Base-by-base conservation (phyloP, 2,113 vertebrate genomes). In the Donacobius atricapilla region DNA sequence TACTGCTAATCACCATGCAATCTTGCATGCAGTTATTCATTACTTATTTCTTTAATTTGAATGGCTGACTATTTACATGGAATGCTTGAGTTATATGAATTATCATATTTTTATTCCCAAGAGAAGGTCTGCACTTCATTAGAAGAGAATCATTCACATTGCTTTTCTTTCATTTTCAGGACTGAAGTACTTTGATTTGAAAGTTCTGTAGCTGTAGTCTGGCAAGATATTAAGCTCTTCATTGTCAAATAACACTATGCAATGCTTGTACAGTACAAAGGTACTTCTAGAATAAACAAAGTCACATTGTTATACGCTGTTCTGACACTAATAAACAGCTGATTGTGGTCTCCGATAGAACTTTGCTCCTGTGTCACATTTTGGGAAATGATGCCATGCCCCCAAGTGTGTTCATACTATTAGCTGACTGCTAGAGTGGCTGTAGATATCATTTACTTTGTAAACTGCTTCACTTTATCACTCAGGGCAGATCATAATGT, bases 11-110 rank as follows among this genome's bases (percentile, higher is more conserved):
- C 94, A 94, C 73, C 65, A 94, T 81, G 94, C 86, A 94, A 80
- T 93, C 85, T 94, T 90, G 84, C 73, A 70, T 88, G 77, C 68
- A 91, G 91, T 96, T 95, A 96, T 93, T 97, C 93, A 95, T 97
- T 97, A 93, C 81, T 87, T 92, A 93, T 83, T 94, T 95, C 89
- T 95, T 95, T 97, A 95, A 95, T 94, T 88, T 94, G 91, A 94
- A 94, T 89, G 87, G 91, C 69, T 94, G 85, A 93, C 70, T 94
- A 88, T 87, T 93, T 92, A 81, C 80, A 54, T 20, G n/a, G 78
- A 95, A 89, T 78, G 47, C 47, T 94, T 72, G 81, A 45, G 86
- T 91, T 94, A 92, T 80, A 87, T 83, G 76, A 73, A 90, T 88
- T 90, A 83, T 83, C 44, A 76, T 96, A 83, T 65, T 92, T 95